Evolutionary conservation across 1,140 invertebrate genomes (phyloP), one percentile per base, ranked within the genome.

Genomic region (Oedothorax gibbosus): DNA sequence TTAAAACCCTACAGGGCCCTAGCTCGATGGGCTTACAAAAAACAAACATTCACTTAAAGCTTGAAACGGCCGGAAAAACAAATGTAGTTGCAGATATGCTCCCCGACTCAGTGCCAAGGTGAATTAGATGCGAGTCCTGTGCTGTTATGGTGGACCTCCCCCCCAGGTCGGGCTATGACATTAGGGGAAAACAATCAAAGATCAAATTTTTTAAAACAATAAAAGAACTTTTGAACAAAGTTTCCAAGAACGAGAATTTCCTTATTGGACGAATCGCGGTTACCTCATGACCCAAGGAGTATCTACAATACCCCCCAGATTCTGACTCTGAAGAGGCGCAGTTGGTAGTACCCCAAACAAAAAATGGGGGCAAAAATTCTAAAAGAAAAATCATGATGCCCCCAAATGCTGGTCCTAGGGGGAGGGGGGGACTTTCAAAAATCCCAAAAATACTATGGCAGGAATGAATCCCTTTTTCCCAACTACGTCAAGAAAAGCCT

Each of bases 301-400:
- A 2, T 60, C 64, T 20, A 53, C 15, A 49, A 9, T 75, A 12
- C 12, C 76, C 0, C 66, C 73, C 21, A 35, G 15, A 18, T 21
- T 62, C 35, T 18, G 50, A 18, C 18, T n/a, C 6, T 7, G 5
- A 12, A 73, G 12, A 57, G 76, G 10, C 51, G 15, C 53, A 5
- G 11, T 75, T 0, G n/a, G 21, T 7, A 8, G 78, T 53, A n/a
- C n/a, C 65, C 76, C 0, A 12, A 8, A 14, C 50, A n/a, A n/a
- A 54, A 6, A 20, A 53, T 21, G 9, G 50, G 7, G 21, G 14
- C n/a, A 21, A 0, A 15, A 3, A 69, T 85, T 15, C 11, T 85
- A 0, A 18, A 60, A 20, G 0, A n/a, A 18, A n/a, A 15, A 50
- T 15, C 75, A 85, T 50, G 75, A 85, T 69, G 62, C n/a, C 50